A percentile compares a stretch with the other conserved stretches of the same genome.
Conservation (phyloP, 2,888 invertebrate genomes). For the Cephus sareptanus region DNA sequence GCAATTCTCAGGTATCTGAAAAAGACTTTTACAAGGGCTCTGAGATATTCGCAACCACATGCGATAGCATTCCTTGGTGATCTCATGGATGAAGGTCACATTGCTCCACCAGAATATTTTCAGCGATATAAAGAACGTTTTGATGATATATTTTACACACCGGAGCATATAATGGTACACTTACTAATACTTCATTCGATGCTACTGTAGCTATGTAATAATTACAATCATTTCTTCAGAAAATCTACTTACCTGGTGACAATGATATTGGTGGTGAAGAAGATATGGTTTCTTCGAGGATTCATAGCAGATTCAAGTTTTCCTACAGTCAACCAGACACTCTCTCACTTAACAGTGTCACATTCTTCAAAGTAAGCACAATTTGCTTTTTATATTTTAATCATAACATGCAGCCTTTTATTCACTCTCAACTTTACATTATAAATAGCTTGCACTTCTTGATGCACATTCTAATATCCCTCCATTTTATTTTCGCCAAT, state of each 20-base stretch:
- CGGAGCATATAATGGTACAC: constrained; percentile 58
- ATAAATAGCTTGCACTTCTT: background rate
- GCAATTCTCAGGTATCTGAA: constrained; percentile 76
- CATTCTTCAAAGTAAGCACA: constrained; percentile 75
- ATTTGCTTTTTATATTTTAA: background rate
- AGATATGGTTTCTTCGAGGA: constrained; percentile 77
- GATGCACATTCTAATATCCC: background rate
- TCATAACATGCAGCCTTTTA: background rate
- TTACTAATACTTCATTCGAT: background rate
- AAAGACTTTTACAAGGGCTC: constrained; percentile 81
- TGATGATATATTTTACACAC: constrained; percentile 71
- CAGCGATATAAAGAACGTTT: constrained; percentile 81
- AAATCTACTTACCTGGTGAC: constrained; percentile 92
- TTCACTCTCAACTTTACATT: background rate
- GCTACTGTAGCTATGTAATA: background rate
- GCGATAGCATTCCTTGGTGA: constrained; percentile 92
- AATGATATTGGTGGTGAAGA: constrained; percentile 98
- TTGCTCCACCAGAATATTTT: constrained; percentile 78
- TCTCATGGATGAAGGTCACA: constrained; percentile 93
- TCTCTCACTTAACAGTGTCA: constrained; percentile 72
- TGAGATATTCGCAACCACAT: constrained; percentile 81
- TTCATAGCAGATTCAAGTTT: constrained; percentile 76
- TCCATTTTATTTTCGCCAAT: background rate
- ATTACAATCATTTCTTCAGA: constrained; percentile 66
- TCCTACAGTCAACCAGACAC: constrained; percentile 72